These are phyloP conservation scores for Norana najaformis DNA, from an alignment of 2,888 invertebrate genomes.

Conservation along the genomic window DNA sequence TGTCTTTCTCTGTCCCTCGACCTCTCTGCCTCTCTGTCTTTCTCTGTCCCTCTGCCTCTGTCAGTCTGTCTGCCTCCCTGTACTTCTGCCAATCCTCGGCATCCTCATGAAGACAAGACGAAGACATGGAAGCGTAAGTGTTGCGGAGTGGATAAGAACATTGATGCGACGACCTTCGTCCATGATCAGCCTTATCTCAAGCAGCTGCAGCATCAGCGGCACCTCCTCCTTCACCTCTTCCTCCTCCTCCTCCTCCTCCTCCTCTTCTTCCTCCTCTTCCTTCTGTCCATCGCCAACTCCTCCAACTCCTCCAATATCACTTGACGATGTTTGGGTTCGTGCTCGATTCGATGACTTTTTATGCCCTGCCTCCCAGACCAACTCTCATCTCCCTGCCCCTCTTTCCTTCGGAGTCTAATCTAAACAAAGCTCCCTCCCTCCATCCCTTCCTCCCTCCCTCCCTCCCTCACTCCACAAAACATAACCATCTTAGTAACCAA, in stretches of 20 bases:
- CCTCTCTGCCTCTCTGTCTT: neutral
- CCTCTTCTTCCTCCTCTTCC: neutral
- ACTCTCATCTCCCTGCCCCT: neutral
- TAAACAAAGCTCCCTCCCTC: neutral
- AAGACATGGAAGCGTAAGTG: neutral
- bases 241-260: slow-evolving; percentile 9
- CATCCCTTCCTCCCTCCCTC: neutral
- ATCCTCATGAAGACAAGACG: neutral
- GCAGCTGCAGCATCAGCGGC: neutral
- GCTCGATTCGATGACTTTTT: neutral
- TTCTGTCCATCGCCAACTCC: neutral
- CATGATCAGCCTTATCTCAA: neutral
- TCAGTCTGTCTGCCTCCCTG: neutral
- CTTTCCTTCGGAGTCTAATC: neutral
- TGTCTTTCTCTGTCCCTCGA: neutral
- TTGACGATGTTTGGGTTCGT: no score
- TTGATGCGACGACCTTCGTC: neutral
- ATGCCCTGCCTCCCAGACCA: neutral
- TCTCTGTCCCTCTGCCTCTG: neutral
- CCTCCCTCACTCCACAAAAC: neutral
- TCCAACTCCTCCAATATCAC: neutral
- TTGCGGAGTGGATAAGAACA: neutral
- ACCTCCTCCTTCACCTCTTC: neutral
- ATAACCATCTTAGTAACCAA: no score
- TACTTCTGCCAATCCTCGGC: no score